Conservation (phyloP, 2,888 invertebrate genomes). For the Phragmatobia fuliginosa region DNA sequence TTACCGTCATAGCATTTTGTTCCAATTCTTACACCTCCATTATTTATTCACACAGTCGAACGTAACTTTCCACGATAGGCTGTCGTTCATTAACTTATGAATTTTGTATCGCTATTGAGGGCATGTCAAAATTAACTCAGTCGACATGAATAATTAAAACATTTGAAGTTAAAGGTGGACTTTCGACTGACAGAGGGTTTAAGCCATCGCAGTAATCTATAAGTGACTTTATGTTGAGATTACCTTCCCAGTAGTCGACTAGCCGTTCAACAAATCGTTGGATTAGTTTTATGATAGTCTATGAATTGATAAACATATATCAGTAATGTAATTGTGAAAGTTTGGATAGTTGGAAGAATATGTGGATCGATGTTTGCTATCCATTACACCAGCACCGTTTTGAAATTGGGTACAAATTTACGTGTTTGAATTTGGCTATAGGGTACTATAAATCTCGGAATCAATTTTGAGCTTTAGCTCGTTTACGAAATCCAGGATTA, state of each 20-base stretch:
- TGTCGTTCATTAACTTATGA: slow-evolving; percentile 31
- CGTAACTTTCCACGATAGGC: slow-evolving; percentile 20
- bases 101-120: slow-evolving; percentile 33
- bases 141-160: neutral
- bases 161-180: neutral
- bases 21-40: neutral
- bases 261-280: neutral
- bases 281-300: neutral
- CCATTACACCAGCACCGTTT: no score
- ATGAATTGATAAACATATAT: neutral
- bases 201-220: neutral
- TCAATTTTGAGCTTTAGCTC: no score
- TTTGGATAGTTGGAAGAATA: no score
- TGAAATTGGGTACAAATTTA: no score
- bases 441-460: no score
- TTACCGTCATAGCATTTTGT: slow-evolving; percentile 5
- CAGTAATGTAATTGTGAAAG: neutral
- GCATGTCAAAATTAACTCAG: slow-evolving; percentile 17
- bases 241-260: neutral
- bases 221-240: neutral
- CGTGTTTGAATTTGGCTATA: no score
- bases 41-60: slow-evolving; percentile 29
- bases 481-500: no score
- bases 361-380: no score
- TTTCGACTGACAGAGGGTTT: neutral